A percentile compares a stretch with the other conserved stretches of the same genome.
phyloP scores from a whole-genome alignment of 1,140 invertebrate genomes.

The Zeugodacus cucurbitae region DNA sequence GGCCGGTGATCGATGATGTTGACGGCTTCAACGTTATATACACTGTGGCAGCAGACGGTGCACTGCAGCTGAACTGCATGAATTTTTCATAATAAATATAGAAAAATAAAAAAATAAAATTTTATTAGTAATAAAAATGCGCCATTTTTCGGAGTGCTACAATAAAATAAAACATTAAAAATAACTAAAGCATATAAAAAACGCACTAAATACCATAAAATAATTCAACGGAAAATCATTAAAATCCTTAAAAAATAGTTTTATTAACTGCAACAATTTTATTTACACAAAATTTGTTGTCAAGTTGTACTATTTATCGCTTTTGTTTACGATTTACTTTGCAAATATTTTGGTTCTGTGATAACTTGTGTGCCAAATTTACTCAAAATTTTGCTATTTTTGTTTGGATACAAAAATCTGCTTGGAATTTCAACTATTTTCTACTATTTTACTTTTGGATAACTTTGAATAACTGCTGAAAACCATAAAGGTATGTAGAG shows the following conservation, averaged over 20 bases:
- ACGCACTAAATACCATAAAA: not conserved
- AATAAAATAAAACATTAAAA: not conserved
- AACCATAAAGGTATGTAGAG: not conserved
- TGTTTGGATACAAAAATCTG: not conserved
- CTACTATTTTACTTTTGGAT: too few species aligned
- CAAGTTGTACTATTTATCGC: not conserved
- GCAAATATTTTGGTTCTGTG: not conserved
- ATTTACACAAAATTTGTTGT: not conserved
- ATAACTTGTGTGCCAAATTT: not conserved
- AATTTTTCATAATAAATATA: not conserved
- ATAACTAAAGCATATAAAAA: not conserved
- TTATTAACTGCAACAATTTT: not conserved
- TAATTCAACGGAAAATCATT: not conserved
- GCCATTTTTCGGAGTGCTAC: not conserved
- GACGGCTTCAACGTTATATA: not conserved
- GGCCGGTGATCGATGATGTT: constrained; percentile 15
- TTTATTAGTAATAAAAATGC: not conserved
- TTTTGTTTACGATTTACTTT: not conserved
- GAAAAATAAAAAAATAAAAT: not conserved
- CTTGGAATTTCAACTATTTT: not conserved
- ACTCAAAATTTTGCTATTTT: not conserved
- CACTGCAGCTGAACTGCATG: not conserved
- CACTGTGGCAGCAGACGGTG: not conserved
- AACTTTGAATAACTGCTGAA: not conserved
- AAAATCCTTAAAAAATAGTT: not conserved